phyloP scores from a whole-genome alignment of 2,888 invertebrate species.

The Chrysina gloriosa region DNA sequence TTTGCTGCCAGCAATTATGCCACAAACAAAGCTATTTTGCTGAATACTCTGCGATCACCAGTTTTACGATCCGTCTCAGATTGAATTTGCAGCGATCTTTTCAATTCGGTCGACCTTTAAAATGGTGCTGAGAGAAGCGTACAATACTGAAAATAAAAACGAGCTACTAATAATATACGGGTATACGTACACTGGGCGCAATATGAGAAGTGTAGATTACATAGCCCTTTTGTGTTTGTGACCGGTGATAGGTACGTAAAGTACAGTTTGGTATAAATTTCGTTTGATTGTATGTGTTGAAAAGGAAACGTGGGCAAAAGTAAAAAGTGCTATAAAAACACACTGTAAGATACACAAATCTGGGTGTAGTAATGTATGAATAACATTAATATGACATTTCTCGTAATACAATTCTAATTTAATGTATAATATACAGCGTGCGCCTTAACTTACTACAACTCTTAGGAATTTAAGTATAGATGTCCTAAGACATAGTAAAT shows the following conservation, averaged over 20 bases:
- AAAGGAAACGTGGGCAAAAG: not conserved
- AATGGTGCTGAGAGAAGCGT: not conserved
- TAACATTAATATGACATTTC: too few relatives aligned
- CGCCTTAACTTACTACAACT: too few relatives aligned
- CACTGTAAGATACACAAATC: too few relatives aligned
- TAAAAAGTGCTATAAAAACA: too few relatives aligned
- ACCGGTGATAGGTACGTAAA: constrained; percentile 18
- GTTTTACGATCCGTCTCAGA: constrained; percentile 46
- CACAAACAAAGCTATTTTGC: constrained; percentile 50
- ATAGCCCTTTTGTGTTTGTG: constrained; percentile 17
- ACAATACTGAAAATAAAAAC: constrained; percentile 23
- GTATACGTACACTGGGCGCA: constrained; percentile 5
- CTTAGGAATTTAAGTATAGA: too few relatives aligned
- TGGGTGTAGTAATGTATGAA: too few relatives aligned
- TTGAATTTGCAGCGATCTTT: constrained; percentile 45
- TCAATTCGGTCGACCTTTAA: constrained; percentile 33
- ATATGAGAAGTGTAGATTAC: constrained; percentile 35
- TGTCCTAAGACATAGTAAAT: too few relatives aligned
- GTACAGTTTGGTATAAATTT: constrained; percentile 30
- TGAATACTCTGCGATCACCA: constrained; percentile 48
- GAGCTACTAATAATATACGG: constrained; percentile 35
- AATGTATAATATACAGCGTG: too few relatives aligned
- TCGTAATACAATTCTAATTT: too few relatives aligned
- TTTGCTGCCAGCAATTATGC: constrained; percentile 50
- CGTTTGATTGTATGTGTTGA: not conserved